phyloP scores from a whole-genome alignment of 2,888 invertebrate species.

The Ophonus ardosiacus region DNA sequence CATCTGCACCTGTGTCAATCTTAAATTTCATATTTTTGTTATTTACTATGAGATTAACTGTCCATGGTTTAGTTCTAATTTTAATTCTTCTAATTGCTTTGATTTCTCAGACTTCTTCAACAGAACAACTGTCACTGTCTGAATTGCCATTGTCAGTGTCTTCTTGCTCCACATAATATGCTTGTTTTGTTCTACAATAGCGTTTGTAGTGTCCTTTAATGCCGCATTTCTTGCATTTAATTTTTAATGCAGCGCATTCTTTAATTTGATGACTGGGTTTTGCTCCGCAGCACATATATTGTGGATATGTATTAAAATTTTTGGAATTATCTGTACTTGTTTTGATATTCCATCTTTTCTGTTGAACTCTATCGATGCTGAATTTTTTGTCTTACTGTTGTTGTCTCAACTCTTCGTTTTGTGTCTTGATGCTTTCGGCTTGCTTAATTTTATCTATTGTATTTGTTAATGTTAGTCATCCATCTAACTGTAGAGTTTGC shows the following conservation, averaged over 20 bases:
- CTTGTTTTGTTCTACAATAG: slow-evolving; percentile 64
- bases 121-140: no score
- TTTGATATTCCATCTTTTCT: neutral
- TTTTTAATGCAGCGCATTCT: slow-evolving; percentile 66
- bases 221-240: slow-evolving; percentile 65
- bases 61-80: slow-evolving; percentile 31
- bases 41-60: neutral
- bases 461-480: slow-evolving; percentile 65
- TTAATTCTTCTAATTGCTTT: neutral
- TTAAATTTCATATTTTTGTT: slow-evolving; percentile 47
- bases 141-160: no score
- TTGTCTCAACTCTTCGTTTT: slow-evolving; percentile 61
- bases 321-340: neutral
- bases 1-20: slow-evolving; percentile 61
- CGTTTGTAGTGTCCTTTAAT: slow-evolving; percentile 66
- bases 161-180: neutral
- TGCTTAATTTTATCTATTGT: slow-evolving; percentile 65
- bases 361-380: neutral
- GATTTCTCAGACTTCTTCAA: neutral
- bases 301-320: neutral
- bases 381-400: neutral
- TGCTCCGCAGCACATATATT: slow-evolving; percentile 46
- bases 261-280: slow-evolving; percentile 46
- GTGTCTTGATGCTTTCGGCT: slow-evolving; percentile 64
- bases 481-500: slow-evolving; percentile 66